These are phyloP conservation scores for Odontesthes bonariensis DNA, from an alignment of 2,113 vertebrate species.

Conservation along the genomic window DNA sequence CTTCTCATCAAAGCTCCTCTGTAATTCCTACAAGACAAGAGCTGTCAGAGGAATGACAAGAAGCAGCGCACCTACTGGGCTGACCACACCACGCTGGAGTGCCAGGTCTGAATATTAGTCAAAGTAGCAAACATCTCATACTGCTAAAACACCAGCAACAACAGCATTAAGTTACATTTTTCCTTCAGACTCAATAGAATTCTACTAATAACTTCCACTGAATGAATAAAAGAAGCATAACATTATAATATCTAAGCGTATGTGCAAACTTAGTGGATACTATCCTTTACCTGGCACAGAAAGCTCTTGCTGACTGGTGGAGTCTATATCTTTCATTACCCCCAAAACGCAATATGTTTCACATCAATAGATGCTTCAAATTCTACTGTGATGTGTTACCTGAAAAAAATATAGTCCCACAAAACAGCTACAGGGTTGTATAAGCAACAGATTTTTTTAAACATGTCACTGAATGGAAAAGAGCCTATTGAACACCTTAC, in stretches of 20 bases:
- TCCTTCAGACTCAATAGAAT: too few species aligned
- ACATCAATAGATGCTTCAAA: too few species aligned
- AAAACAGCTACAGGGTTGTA: neutral
- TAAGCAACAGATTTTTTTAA: neutral
- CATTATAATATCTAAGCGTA: neutral
- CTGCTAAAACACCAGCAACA: too few species aligned
- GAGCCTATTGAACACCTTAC: neutral
- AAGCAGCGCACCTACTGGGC: neutral
- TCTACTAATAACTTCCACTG: too few species aligned
- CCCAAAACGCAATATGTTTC: constrained; percentile 4
- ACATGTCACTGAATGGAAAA: neutral
- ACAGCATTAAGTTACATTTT: too few species aligned
- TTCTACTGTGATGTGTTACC: too few species aligned
- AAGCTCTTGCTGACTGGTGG: neutral
- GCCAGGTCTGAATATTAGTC: neutral
- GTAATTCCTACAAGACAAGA: constrained; percentile 82
- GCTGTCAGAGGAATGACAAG: neutral
- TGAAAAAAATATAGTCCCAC: neutral
- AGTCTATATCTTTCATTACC: constrained; percentile 24
- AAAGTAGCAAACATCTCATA: too few species aligned
- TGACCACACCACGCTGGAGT: neutral
- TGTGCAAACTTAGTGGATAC: neutral
- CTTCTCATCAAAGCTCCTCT: constrained; percentile 91
- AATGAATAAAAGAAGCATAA: too few species aligned
- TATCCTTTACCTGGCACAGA: constrained; percentile 23